These are phyloP conservation scores for Pachycephus smyrnensis DNA, from an alignment of 2,888 invertebrate species.

Conservation along the genomic window DNA sequence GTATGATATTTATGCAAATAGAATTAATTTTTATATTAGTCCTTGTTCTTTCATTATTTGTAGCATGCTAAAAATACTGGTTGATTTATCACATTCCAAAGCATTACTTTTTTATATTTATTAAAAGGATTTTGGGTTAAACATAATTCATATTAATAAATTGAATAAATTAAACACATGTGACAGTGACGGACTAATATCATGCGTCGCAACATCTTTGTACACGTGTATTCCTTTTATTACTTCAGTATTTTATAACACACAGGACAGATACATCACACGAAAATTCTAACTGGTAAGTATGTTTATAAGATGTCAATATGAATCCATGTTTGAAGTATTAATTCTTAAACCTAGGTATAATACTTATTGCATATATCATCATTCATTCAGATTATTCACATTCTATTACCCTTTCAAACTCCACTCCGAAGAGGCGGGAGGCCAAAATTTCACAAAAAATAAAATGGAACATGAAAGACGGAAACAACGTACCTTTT, in stretches of 20 bases:
- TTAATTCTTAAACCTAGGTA: constrained; percentile 47
- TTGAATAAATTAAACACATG: constrained; percentile 1
- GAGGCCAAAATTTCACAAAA: background rate
- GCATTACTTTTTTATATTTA: background rate
- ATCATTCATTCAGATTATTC: constrained; percentile 4
- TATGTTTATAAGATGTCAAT: constrained; percentile 54
- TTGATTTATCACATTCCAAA: background rate
- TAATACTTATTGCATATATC: constrained; percentile 41
- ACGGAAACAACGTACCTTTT: background rate
- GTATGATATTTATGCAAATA: constrained; percentile 50
- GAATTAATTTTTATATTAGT: constrained; percentile 42
- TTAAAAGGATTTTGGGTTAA: constrained; percentile 4
- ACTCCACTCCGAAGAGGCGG: background rate
- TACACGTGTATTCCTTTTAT: constrained; percentile 42
- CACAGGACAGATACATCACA: constrained; percentile 60
- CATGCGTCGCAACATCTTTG: background rate
- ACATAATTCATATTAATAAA: constrained; percentile 1
- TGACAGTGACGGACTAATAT: background rate
- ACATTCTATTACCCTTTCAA: constrained; percentile 2
- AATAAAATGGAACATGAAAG: background rate
- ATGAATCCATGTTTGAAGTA: constrained; percentile 51
- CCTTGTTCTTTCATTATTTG: background rate
- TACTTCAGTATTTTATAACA: constrained; percentile 56
- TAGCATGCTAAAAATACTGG: background rate
- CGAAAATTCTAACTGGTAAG: constrained; percentile 56